Conservation (phyloP, 1,140 invertebrate species). For the Drosophila baimaii region DNA sequence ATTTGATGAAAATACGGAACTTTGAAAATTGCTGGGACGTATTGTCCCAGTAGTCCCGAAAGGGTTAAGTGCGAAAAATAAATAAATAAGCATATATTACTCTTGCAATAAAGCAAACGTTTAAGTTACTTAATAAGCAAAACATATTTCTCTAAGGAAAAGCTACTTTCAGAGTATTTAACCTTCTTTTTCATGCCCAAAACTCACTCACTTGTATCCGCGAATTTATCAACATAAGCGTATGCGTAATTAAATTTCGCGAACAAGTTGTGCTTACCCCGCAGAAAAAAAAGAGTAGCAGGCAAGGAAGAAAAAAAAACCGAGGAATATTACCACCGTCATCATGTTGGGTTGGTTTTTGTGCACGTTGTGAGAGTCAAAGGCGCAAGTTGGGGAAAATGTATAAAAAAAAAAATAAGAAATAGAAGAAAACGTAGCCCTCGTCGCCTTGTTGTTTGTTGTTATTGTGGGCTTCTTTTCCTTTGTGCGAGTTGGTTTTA, state of each 20-base stretch:
- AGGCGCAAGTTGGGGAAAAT: constrained; percentile 25
- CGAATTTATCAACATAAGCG: constrained; percentile 36
- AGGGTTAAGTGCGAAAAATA: rapidly evolving
- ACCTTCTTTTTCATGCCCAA: not conserved
- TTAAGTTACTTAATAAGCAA: not conserved
- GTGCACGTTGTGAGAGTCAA: constrained; percentile 51
- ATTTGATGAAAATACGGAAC: too few relatives aligned
- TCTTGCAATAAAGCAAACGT: too few relatives aligned
- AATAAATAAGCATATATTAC: too few relatives aligned
- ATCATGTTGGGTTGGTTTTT: constrained; percentile 35
- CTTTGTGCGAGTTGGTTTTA: constrained; percentile 35
- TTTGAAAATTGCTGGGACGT: too few relatives aligned
- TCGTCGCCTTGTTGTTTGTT: constrained; percentile 50
- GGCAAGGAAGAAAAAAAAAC: constrained; percentile 3
- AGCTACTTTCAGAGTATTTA: constrained; percentile 7
- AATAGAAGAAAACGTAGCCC: not conserved
- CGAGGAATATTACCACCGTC: constrained; percentile 25
- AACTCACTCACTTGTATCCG: not conserved
- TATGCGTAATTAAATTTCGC: constrained; percentile 51
- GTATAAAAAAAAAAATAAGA: constrained; percentile 4
- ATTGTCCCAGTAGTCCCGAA: too few relatives aligned
- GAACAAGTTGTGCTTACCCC: constrained; percentile 41
- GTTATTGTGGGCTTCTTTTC: constrained; percentile 56
- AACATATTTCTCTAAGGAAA: not conserved
- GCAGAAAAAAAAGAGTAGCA: constrained; percentile 20